A percentile compares a stretch with the other conserved stretches of the same genome.
Evolutionary conservation across 2,888 invertebrate species (phyloP).

Genomic region (Thera obeliscata): DNA sequence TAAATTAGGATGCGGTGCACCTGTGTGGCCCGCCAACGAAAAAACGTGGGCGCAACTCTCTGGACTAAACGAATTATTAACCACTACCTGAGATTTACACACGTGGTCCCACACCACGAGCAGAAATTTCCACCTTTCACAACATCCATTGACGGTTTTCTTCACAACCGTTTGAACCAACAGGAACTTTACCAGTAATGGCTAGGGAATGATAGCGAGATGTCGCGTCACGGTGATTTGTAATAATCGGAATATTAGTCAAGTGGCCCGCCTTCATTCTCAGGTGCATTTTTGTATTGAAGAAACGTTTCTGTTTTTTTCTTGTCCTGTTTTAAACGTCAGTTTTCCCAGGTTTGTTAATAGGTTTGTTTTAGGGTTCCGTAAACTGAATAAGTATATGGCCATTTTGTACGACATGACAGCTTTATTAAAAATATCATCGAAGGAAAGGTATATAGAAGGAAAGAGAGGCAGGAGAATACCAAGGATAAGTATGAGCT

Average conservation of each 20-base stretch:
- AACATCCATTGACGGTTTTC: slow-evolving; percentile 50
- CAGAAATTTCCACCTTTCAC: slow-evolving; percentile 25
- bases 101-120: slow-evolving; percentile 42
- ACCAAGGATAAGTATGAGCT: too few species aligned
- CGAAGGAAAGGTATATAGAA: too few species aligned
- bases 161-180: neutral
- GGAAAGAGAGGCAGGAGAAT: too few species aligned
- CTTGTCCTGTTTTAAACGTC: slow-evolving; percentile 77
- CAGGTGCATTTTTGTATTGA: slow-evolving; percentile 84
- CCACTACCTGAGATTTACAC: slow-evolving; percentile 79
- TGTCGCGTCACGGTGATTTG: slow-evolving; percentile 62
- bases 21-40: slow-evolving; percentile 78
- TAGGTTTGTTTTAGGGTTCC: slow-evolving; percentile 66
- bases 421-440: too few species aligned
- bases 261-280: slow-evolving; percentile 83
- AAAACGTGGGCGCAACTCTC: slow-evolving; percentile 78
- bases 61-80: slow-evolving; percentile 83
- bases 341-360: slow-evolving; percentile 79
- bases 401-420: too few species aligned
- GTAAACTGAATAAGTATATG: slow-evolving; percentile 8
- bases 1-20: slow-evolving; percentile 79
- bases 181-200: slow-evolving; percentile 45
- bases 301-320: slow-evolving; percentile 77
- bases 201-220: slow-evolving; percentile 30
- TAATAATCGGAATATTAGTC: slow-evolving; percentile 81